Percentiles rank a stretch among this genome's conserved stretches.
Evolutionary conservation across 2,888 invertebrate species (phyloP).

Genomic region (Ormyrus rosae): DNA sequence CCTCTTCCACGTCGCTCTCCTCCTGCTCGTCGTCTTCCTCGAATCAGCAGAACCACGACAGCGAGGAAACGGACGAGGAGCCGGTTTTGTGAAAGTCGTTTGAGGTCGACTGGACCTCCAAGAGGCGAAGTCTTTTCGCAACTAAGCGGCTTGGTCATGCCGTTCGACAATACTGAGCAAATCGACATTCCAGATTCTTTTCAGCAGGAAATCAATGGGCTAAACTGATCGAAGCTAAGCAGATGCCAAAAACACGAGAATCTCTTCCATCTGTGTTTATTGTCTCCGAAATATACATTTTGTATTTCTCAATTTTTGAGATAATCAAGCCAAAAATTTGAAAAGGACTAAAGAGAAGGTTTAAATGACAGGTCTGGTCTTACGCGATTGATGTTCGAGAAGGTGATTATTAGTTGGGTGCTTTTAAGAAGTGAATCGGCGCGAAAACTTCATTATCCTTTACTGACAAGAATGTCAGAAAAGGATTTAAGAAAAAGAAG

Average conservation of each 20-base stretch:
- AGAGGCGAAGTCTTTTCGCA: constrained; percentile 49
- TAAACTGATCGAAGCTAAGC: neutral
- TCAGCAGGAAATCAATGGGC: too few relatives aligned
- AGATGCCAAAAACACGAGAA: constrained; percentile 27
- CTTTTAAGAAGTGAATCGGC: too few relatives aligned
- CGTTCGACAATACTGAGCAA: constrained; percentile 23
- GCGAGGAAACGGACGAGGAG: constrained; percentile 81
- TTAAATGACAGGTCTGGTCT: neutral
- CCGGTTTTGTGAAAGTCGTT: constrained; percentile 77
- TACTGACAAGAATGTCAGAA: too few relatives aligned
- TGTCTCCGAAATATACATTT: neutral
- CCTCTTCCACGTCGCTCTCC: constrained; percentile 70
- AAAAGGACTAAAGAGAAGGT: neutral
- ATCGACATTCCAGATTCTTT: constrained; percentile 31
- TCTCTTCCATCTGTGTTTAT: constrained; percentile 24
- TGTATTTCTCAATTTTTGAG: neutral
- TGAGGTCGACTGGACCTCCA: constrained; percentile 42
- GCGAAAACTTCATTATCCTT: too few relatives aligned
- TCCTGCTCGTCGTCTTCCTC: constrained; percentile 60
- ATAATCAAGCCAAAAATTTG: too few relatives aligned
- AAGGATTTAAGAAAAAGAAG: neutral
- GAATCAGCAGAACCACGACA: constrained; percentile 78
- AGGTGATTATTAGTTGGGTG: too few relatives aligned
- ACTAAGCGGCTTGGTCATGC: constrained; percentile 34
- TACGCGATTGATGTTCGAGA: neutral